Conservation (phyloP, 2,797 vertebrate species). For the Pelochelys cantorii region DNA sequence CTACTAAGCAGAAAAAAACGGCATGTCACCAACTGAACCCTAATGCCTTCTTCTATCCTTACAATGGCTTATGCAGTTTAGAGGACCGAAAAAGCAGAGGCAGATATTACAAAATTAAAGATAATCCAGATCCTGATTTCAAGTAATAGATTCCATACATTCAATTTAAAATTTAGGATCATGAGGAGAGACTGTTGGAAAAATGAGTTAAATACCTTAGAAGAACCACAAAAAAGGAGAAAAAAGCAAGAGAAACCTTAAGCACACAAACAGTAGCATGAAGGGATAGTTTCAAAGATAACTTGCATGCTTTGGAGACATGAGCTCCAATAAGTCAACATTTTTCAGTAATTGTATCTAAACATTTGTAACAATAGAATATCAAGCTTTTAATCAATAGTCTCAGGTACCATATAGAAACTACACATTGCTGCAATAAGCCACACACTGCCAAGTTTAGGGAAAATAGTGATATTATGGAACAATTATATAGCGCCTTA, state of each 20-base stretch:
- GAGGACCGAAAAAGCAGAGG: background rate
- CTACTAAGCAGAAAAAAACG: background rate
- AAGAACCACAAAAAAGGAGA: background rate
- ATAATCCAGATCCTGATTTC: rapidly evolving
- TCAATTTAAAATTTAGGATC: background rate
- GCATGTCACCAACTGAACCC: background rate
- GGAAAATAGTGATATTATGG: background rate
- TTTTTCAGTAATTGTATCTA: background rate
- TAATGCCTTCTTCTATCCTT: background rate
- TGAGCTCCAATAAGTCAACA: background rate
- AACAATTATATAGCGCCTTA: background rate
- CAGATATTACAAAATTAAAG: background rate
- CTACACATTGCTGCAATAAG: background rate
- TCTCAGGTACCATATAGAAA: background rate
- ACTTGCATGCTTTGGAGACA: background rate
- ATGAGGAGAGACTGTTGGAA: background rate
- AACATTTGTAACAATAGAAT: background rate
- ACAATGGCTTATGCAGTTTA: background rate
- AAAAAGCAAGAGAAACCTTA: background rate
- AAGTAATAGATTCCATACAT: background rate
- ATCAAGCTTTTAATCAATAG: background rate
- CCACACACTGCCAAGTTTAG: background rate
- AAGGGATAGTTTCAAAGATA: background rate
- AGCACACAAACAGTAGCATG: background rate
- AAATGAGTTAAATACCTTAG: background rate